Conservation (phyloP, 2,113 vertebrate genomes). For the Mirza zaza region DNA sequence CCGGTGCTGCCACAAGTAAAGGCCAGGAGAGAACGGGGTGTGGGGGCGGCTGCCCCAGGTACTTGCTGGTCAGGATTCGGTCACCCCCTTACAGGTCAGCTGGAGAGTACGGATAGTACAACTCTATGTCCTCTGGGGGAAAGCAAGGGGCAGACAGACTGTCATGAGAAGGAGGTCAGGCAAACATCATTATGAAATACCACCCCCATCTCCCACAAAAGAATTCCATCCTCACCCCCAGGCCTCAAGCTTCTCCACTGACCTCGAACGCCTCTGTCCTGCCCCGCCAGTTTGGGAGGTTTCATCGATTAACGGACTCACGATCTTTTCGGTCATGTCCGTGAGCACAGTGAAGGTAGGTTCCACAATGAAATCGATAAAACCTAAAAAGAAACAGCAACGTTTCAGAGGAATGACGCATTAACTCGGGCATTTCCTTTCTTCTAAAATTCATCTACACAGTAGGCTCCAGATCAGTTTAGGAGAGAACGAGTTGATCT, state of each 20-base stretch:
- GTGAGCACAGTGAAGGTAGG: conserved; percentile 98
- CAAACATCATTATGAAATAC: not conserved
- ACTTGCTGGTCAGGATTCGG: not conserved
- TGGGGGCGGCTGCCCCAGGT: not conserved
- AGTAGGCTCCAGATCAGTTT: not conserved
- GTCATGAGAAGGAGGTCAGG: not conserved
- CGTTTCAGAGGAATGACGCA: not conserved
- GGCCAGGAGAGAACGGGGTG: not conserved
- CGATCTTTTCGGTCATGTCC: conserved; percentile 97
- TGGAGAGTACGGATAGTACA: not conserved
- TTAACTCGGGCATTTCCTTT: not conserved
- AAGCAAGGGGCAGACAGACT: not conserved
- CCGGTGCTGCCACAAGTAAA: not conserved
- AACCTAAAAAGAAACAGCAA: conserved; percentile 86
- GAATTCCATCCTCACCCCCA: not conserved
- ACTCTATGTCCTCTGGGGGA: not conserved
- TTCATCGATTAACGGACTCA: conserved; percentile 95
- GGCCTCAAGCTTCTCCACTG: conserved; percentile 15
- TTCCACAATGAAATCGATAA: conserved; percentile 99
- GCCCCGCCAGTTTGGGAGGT: conserved; percentile 87
- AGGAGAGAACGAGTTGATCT: not conserved
- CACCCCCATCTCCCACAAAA: not conserved
- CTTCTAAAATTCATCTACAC: not conserved
- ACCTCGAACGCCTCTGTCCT: conserved; percentile 94
- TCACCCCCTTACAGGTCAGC: not conserved